phyloP scores from a whole-genome alignment of 2,797 vertebrate species.

The Hypotaenidia okinawae region DNA sequence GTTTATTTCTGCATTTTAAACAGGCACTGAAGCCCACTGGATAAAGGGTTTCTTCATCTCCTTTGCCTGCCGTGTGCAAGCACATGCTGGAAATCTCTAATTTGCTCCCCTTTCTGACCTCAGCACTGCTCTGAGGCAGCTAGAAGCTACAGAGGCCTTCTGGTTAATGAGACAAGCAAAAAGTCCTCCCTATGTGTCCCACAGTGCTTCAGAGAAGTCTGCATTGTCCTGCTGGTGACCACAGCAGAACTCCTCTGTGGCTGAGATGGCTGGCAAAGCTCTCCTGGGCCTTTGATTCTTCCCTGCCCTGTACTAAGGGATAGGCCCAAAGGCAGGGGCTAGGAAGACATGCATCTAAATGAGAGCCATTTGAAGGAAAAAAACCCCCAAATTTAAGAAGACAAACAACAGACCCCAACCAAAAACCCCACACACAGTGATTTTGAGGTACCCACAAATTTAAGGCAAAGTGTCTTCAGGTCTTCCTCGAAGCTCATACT shows the following conservation, averaged over 20 bases:
- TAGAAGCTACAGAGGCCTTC: neutral
- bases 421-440: neutral
- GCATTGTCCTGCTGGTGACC: neutral
- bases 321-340: neutral
- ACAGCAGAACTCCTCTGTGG: neutral
- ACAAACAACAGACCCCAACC: rapidly evolving
- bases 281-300: neutral
- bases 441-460: neutral
- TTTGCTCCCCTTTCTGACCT: neutral
- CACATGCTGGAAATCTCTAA: neutral
- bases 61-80: neutral
- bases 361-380: neutral
- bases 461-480: neutral
- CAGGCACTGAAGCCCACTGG: neutral
- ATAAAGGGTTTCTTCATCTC: neutral
- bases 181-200: neutral
- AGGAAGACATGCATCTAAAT: neutral
- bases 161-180: slow-evolving; percentile 3
- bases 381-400: neutral
- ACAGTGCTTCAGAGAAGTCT: neutral
- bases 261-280: neutral
- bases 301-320: neutral
- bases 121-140: neutral
- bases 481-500: neutral
- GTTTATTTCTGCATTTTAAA: slow-evolving; percentile 36